phyloP scores from a whole-genome alignment of 2,888 invertebrate species.

The Notodonta ziczac region DNA sequence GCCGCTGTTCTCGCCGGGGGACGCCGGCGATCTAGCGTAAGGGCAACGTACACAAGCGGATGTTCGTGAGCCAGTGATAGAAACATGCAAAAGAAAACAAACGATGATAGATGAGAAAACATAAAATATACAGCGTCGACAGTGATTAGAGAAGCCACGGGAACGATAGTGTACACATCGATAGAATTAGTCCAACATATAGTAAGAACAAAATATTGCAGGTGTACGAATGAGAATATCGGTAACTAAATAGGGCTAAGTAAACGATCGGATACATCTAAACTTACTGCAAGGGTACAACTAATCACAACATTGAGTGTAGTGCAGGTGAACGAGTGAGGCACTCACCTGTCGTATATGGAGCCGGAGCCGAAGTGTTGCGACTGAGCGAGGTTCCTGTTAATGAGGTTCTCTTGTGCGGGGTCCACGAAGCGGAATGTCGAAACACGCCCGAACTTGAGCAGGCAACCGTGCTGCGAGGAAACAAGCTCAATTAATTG shows the following conservation, averaged over 20 bases:
- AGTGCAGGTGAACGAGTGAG: constrained; percentile 21
- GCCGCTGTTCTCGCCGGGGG: constrained; percentile 71
- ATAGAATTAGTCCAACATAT: constrained; percentile 50
- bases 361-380: constrained; percentile 90
- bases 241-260: constrained; percentile 32
- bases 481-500: constrained; percentile 15
- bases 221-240: constrained; percentile 47
- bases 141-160: constrained; percentile 67
- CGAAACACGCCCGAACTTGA: constrained; percentile 94
- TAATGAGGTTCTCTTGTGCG: constrained; percentile 90
- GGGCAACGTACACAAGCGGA: constrained; percentile 77
- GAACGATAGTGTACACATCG: constrained; percentile 46
- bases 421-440: constrained; percentile 94
- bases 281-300: constrained; percentile 47
- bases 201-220: constrained; percentile 52
- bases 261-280: constrained; percentile 39
- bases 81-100: constrained; percentile 81
- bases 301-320: constrained; percentile 58
- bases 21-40: constrained; percentile 79
- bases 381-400: constrained; percentile 90
- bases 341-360: constrained; percentile 91
- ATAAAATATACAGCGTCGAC: constrained; percentile 50
- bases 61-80: constrained; percentile 81
- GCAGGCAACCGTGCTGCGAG: constrained; percentile 90
- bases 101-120: constrained; percentile 67